Evolutionary conservation across 2,888 invertebrate species (phyloP).

Genomic region (Erynnis tages): DNA sequence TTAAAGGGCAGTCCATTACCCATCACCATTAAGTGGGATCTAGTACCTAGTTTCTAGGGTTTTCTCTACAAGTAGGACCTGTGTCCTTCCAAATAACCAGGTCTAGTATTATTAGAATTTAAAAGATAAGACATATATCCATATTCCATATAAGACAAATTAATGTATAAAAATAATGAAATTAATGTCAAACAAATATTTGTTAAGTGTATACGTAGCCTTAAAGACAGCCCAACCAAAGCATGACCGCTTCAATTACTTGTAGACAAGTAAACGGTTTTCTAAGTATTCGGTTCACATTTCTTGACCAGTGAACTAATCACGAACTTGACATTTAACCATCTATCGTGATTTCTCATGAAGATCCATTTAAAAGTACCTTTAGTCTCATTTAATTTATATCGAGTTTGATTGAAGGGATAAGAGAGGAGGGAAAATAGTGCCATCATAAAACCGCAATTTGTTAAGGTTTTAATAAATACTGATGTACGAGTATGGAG

Average conservation of each 20-base stretch:
- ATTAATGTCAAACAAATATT: neutral
- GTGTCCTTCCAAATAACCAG: too few species aligned
- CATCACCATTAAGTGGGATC: too few species aligned
- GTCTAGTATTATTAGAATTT: too few species aligned
- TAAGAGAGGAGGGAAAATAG: neutral
- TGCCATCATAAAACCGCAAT: neutral
- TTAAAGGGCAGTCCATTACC: too few species aligned
- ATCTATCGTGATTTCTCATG: constrained; percentile 27
- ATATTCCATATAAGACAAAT: neutral
- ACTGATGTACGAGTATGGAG: too few species aligned
- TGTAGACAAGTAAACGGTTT: constrained; percentile 29
- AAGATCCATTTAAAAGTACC: constrained; percentile 13
- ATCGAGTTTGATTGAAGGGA: constrained; percentile 9
- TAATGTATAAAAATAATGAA: neutral
- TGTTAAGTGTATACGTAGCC: neutral
- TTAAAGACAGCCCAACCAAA: constrained; percentile 18
- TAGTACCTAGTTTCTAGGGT: constrained; percentile 1
- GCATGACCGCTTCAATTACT: constrained; percentile 23
- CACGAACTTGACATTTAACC: constrained; percentile 35
- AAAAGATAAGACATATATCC: too few species aligned
- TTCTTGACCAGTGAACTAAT: constrained; percentile 31
- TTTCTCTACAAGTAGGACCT: neutral
- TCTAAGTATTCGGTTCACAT: constrained; percentile 26
- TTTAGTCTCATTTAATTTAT: constrained; percentile 12
- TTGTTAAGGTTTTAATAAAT: too few species aligned